Base-by-base conservation (phyloP, 2,888 invertebrate species). In the Eurois occulta region DNA sequence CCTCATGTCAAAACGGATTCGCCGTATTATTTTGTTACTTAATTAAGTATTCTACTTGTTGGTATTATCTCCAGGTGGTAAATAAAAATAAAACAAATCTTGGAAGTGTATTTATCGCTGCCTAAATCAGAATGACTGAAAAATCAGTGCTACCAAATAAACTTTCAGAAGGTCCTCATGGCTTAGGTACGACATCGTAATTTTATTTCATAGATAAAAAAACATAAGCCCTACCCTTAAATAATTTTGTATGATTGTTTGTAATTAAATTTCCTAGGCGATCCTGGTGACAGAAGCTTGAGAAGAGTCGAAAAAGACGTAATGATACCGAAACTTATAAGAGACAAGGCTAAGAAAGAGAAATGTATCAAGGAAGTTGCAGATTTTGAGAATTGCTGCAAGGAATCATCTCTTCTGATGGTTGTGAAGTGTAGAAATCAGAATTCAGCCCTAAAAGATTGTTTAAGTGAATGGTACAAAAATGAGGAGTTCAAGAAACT, bases 221-320 rank as follows among this genome's bases (percentile, higher is more conserved):
- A 32, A 60, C 32, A 32, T 4, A 62, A 32, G 32, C 21, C 21
- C 21, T 62, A 60, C 32, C 32, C 32, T 3, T 28, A 8, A 0
- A 18, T 65, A 16, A 64, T 74, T 28, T 48, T 67, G 10, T 69
- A 18, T 28, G 62, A 83, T 58, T 64, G 4, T 41, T 67, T 11
- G 24, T 35, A 43, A 74, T 58, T 67, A 55, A 69, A 73, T 76
- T 79, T 84, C 80, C 94, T 91, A 98, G 99, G 99, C 81, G 98
- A 99, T 95, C 99, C 99, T 2, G 96, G 98, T 87, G 99, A 99
- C 93, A 97, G 92, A 90, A 96, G 96, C n/a, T 94, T 99, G 72
- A 97, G 99, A 88, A 98, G 98, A 97, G 98, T 99, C 5, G 99
- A 99, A 95, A 95, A 95, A 35, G 99, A 99, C 91, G 98, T 99